A percentile compares a stretch with the other conserved stretches of the same genome.
phyloP scores from a whole-genome alignment of 2,113 vertebrate genomes.

The Stomatorhinus ivindoensis region DNA sequence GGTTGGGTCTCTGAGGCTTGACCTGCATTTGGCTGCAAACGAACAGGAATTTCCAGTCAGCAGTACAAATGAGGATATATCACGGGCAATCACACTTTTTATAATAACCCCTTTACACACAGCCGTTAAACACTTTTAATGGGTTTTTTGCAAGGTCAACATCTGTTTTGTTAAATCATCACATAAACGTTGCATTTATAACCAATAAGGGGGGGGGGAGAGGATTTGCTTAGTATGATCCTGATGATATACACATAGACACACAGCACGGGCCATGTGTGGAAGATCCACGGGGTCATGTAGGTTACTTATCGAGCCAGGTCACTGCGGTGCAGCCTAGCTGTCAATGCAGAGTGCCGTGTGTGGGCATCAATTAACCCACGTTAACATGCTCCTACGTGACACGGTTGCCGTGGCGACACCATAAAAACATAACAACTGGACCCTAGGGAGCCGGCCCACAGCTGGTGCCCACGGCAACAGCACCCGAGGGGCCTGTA shows the following conservation, averaged over 20 bases:
- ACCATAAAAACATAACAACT: neutral
- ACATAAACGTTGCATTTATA: neutral
- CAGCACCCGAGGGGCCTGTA: neutral
- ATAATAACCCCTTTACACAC: neutral
- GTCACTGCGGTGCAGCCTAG: neutral
- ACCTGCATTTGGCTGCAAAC: constrained; percentile 18
- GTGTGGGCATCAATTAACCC: neutral
- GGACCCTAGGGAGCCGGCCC: neutral
- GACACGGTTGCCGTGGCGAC: neutral
- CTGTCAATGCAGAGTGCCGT: neutral
- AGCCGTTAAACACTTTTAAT: neutral
- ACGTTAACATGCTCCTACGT: neutral
- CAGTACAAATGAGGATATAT: neutral
- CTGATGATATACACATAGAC: neutral
- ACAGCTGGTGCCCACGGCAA: neutral
- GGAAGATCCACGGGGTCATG: neutral
- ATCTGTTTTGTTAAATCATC: neutral
- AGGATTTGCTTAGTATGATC: neutral
- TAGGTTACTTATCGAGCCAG: neutral
- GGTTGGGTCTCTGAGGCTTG: constrained; percentile 21
- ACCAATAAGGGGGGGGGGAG: neutral
- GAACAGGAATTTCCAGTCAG: neutral
- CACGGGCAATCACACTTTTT: neutral
- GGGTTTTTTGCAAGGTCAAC: neutral
- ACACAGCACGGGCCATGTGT: neutral